Base-by-base conservation (phyloP, 2,888 invertebrate species). In the Eulithis prunata region DNA sequence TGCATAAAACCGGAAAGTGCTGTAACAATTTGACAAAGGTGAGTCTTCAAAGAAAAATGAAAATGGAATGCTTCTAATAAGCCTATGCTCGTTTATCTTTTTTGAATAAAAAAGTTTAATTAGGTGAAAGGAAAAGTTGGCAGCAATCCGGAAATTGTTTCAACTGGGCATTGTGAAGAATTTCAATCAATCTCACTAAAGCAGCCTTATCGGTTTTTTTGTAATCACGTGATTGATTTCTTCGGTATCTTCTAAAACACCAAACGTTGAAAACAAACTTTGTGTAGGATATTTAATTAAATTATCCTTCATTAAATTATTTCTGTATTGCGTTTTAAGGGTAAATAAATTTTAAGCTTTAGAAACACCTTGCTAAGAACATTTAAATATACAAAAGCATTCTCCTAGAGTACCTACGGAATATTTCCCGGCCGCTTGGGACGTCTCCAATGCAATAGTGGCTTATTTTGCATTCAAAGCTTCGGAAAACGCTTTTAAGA, bases 391-490 rank as follows among this genome's bases (percentile, higher is more conserved):
- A 58, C 49, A 54, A 49, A 47, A 49, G 49, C 57, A 54, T 57
- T 45, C 45, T 57, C 8, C n/a, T 14, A 47, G 47, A 55, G 63
- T 55, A 66, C 68, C 61, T 52, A 63, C 68, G 62, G 54, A 63
- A 62, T 66, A 66, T 67, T 68, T 61, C 57, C 59, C 28, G 56
- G 68, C 63, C 52, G 60, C 70, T 64, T 65, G 75, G 74, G 74
- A 73, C 71, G 67, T 77, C 72, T 78, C 74, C 75, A 75, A 78
- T 79, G 79, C 79, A 82, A 81, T 79, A 77, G 74, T 72, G 75
- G 79, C 77, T 78, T 79, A 82, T 82, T 85, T 78, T 75, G 75
- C 72, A 85, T 82, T 80, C 82, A 83, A 76, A 78, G 76, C 79
- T 77, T 77, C 71, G 68, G 71, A 68, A 77, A 82, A 75, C 76